phyloP scores from a whole-genome alignment of 2,888 invertebrate species.

The Harpalus rufipes region DNA sequence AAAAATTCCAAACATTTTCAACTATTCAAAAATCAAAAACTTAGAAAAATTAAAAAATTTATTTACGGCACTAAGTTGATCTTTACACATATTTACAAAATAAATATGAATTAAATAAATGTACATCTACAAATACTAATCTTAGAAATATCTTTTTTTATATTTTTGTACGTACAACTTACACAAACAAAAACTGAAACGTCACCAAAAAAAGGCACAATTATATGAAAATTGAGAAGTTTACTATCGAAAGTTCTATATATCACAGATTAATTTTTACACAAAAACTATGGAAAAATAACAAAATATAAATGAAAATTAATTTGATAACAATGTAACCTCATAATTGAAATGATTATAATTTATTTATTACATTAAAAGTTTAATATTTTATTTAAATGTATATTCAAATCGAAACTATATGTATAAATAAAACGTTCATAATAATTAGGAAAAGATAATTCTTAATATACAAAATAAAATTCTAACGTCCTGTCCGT shows the following conservation, averaged over 20 bases:
- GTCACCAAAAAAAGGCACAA: slow-evolving; percentile 12
- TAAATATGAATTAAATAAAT: slow-evolving; percentile 60
- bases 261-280: slow-evolving; percentile 43
- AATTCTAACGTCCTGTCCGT: neutral
- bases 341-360: neutral
- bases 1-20: slow-evolving; percentile 16
- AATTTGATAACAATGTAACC: neutral
- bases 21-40: slow-evolving; percentile 54
- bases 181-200: slow-evolving; percentile 18
- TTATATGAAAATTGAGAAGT: neutral
- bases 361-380: slow-evolving; percentile 7
- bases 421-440: slow-evolving; percentile 17
- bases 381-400: neutral
- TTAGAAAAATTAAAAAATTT: slow-evolving; percentile 60
- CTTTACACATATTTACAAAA: slow-evolving; percentile 65
- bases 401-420: neutral
- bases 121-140: slow-evolving; percentile 46
- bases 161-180: slow-evolving; percentile 29
- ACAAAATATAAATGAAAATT: slow-evolving; percentile 15
- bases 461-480: slow-evolving; percentile 26
- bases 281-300: slow-evolving; percentile 13
- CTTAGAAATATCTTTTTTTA: slow-evolving; percentile 19
- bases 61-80: slow-evolving; percentile 30
- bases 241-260: slow-evolving; percentile 8
- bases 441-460: neutral